Base-by-base conservation (phyloP, 2,797 vertebrate genomes). In the Telmatherina bonti region DNA sequence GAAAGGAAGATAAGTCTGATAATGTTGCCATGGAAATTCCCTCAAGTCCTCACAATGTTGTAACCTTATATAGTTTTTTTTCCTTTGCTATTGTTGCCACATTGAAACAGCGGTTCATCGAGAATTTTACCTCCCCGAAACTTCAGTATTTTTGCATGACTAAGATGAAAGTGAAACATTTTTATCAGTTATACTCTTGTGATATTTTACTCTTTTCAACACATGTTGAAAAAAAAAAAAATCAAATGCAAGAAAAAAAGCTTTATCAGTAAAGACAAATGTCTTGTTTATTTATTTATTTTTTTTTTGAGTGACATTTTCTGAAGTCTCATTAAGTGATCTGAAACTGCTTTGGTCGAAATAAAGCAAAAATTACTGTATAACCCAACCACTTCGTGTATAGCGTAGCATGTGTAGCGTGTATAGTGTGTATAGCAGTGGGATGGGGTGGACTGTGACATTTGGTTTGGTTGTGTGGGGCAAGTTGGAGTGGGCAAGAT, bases 21-120 rank as follows among this genome's bases (percentile, higher is more conserved):
- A 76, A 63, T 72, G 63, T 61, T 54, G 29, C 54, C 18, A 57
- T 79, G 82, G 85, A 91, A 91, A 71, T 83, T 66, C 85, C 86
- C 79, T 62, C 16, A 33, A 22, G 12, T 65, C 31, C 58, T 62
- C 52, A 36, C 10, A 64, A 41, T 53, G 15, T 55, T 27, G 75
- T 70, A 83, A 72, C 64, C 16, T 58, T 60, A 85, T 80, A 81
- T 53, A n/a, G 35, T 62, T 73, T 74, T 72, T 47, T 47, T 47
- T 7, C 59, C 71, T 71, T 74, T 45, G 18, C 10, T 7, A 65
- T 73, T 81, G 18, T 65, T 15, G 26, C 61, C 35, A 51, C 29
- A 62, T 16, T 20, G 36, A 52, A 62, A 71, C 49, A 38, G 2
- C 61, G 27, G 31, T 52, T n/a, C 12, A 31, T 30, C 54, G 53